A percentile compares a stretch with the other conserved stretches of the same genome.
phyloP scores from a whole-genome alignment of 2,888 invertebrate genomes.

The Drepana falcataria region DNA sequence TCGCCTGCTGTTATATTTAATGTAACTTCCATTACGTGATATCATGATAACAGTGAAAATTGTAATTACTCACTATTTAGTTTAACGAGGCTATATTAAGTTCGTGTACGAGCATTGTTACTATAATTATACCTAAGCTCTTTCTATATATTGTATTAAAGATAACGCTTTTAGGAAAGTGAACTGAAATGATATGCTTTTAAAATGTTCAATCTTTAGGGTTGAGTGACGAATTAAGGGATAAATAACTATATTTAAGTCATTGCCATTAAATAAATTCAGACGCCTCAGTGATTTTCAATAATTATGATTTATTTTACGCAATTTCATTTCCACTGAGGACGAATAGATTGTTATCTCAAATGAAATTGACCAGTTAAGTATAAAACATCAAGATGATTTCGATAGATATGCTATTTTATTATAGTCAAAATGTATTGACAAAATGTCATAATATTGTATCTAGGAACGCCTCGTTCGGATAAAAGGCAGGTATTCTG shows the following conservation, averaged over 20 bases:
- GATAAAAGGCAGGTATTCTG: background rate
- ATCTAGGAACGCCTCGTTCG: background rate
- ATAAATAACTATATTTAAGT: background rate
- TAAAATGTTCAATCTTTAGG: background rate
- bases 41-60: background rate
- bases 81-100: background rate
- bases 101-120: background rate
- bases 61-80: constrained; percentile 1
- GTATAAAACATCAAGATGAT: background rate
- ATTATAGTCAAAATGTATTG: background rate
- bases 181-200: background rate
- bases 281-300: background rate
- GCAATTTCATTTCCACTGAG: background rate
- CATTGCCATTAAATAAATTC: background rate
- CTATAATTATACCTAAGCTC: background rate
- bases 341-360: too few relatives aligned
- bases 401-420: background rate
- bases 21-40: constrained; percentile 7
- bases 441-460: background rate
- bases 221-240: too few relatives aligned
- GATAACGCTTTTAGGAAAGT: background rate
- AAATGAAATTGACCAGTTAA: too few relatives aligned
- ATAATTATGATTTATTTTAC: background rate
- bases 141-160: background rate
- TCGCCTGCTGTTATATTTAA: constrained; percentile 29